These are phyloP conservation scores for Odocoileus hemionus DNA, from an alignment of 2,113 vertebrate genomes.

Conservation along the genomic window DNA sequence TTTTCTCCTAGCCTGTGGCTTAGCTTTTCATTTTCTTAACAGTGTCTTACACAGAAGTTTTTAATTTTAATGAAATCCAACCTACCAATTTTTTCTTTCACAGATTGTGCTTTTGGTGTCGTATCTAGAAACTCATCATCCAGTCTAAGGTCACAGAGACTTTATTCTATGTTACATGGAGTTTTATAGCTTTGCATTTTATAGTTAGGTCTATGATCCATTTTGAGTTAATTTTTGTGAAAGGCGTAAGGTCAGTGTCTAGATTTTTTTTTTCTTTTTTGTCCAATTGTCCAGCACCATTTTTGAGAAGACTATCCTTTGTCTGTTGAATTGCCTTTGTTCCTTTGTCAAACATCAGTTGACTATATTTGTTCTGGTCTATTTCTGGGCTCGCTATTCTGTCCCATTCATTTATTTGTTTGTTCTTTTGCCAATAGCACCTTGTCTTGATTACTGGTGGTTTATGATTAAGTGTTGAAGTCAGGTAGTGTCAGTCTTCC, in stretches of 20 bases:
- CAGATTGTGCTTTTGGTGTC: neutral
- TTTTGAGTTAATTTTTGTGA: slow-evolving; percentile 10
- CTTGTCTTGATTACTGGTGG: neutral
- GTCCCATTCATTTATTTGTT: neutral
- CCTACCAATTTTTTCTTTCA: neutral
- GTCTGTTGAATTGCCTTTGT: neutral
- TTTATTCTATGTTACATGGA: neutral
- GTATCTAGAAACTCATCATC: neutral
- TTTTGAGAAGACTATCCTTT: neutral
- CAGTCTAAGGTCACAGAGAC: neutral
- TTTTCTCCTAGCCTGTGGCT: neutral
- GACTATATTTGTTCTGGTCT: neutral
- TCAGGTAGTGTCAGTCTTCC: neutral
- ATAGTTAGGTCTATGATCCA: neutral
- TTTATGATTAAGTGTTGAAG: neutral
- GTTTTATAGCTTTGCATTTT: neutral
- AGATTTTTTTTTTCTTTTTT: neutral
- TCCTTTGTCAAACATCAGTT: neutral
- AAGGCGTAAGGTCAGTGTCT: neutral
- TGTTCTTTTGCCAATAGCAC: neutral
- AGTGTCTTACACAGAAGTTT: neutral
- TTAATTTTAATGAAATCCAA: neutral
- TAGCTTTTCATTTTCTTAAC: neutral
- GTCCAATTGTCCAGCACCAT: neutral
- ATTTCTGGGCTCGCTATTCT: neutral